phyloP scores from a whole-genome alignment of 2,888 invertebrate genomes.

The Drosophila crucigera region DNA sequence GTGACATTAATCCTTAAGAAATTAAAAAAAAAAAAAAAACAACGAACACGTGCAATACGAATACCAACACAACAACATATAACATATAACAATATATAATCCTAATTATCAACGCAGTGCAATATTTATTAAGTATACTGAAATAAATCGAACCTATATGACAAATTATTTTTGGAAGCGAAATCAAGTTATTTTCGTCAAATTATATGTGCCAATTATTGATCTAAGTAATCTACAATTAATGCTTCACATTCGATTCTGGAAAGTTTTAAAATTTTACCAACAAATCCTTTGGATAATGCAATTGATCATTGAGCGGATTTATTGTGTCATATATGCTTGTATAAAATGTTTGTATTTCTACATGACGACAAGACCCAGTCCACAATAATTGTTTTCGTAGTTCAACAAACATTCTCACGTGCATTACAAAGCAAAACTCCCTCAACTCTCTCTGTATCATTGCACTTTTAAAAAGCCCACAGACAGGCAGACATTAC shows the following conservation, averaged over 20 bases:
- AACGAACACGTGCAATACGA: slow-evolving; percentile 63
- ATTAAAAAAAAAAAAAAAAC: slow-evolving; percentile 21
- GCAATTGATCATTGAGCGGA: not conserved
- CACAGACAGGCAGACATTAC: too few species aligned
- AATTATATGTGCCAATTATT: not conserved
- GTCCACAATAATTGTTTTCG: not conserved
- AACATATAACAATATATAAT: not conserved
- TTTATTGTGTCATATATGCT: not conserved
- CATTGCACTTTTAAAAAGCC: not conserved
- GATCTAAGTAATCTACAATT: not conserved
- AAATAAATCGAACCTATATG: slow-evolving; percentile 56
- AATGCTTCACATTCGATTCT: not conserved
- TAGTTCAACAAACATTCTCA: not conserved
- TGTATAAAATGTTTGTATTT: not conserved
- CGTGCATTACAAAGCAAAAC: not conserved
- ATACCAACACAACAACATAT: slow-evolving; percentile 43
- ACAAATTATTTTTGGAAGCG: not conserved
- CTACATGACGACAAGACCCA: not conserved
- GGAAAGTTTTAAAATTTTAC: not conserved
- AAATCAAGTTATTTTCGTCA: not conserved
- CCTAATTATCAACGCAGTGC: slow-evolving; percentile 61
- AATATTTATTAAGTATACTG: slow-evolving; percentile 64
- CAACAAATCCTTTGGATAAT: not conserved
- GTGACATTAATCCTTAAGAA: slow-evolving; percentile 59
- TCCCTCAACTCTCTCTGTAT: not conserved